A percentile compares a stretch with the other conserved stretches of the same genome.
Conservation (phyloP, 2,113 vertebrate genomes). For the Rhinoptilus africanus region DNA sequence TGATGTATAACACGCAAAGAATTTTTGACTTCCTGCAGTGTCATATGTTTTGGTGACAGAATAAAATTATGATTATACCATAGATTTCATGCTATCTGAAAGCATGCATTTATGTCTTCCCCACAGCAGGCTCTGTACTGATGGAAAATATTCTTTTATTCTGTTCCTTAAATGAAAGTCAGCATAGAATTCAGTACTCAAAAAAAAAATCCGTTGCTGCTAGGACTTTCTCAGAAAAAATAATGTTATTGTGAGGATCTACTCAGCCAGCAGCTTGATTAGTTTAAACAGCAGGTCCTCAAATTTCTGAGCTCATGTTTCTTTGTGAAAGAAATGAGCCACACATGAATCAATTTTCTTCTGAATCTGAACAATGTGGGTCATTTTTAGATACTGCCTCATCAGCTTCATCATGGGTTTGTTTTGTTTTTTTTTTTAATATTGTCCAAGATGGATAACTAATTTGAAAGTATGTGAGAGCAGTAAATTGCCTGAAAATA, state of each 20-base stretch:
- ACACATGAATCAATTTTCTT: background rate
- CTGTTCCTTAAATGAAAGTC: background rate
- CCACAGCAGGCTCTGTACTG: background rate
- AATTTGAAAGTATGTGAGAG: background rate
- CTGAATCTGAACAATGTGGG: background rate
- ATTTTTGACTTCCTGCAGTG: background rate
- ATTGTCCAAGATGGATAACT: background rate
- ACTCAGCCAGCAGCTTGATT: background rate
- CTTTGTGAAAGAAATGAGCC: background rate
- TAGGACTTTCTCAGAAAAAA: background rate
- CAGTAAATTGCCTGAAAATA: background rate
- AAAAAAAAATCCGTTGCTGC: background rate
- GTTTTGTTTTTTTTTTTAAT: background rate
- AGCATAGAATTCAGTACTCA: background rate
- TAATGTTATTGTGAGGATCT: background rate
- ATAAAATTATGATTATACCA: background rate
- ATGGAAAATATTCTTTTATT: background rate
- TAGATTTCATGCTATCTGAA: background rate
- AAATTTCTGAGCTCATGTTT: background rate
- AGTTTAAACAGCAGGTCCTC: background rate
- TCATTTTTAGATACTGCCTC: background rate
- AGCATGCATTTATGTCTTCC: background rate
- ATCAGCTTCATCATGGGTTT: background rate
- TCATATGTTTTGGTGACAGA: background rate
- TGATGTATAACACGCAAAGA: background rate